phyloP scores from a whole-genome alignment of 2,888 invertebrate species.

The Rhamphomyia laevipes region DNA sequence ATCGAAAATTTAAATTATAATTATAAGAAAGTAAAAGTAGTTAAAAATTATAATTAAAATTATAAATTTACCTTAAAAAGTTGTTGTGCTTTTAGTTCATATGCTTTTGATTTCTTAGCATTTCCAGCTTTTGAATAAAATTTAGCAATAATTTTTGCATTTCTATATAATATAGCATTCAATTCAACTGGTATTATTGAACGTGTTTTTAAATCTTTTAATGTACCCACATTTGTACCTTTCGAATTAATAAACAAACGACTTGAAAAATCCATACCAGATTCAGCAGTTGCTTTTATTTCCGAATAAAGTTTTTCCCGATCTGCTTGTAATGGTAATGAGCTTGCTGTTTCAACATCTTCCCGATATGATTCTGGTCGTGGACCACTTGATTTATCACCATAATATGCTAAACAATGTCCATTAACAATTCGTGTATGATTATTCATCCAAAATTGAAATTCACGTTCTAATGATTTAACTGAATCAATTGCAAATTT shows the following conservation, averaged over 20 bases:
- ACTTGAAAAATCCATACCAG: constrained; percentile 92
- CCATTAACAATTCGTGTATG: constrained; percentile 53
- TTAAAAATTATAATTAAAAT: too few relatives aligned
- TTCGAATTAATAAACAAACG: constrained; percentile 69
- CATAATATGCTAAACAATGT: constrained; percentile 60
- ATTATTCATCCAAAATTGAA: constrained; percentile 70
- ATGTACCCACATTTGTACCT: constrained; percentile 54
- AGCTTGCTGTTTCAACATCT: constrained; percentile 48
- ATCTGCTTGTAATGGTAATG: constrained; percentile 42
- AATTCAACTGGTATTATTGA: constrained; percentile 84
- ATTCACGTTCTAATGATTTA: constrained; percentile 60
- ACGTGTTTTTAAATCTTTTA: constrained; percentile 64
- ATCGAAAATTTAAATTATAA: too few relatives aligned
- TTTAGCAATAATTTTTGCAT: constrained; percentile 61
- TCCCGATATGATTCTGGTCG: constrained; percentile 85
- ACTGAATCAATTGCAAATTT: constrained; percentile 53
- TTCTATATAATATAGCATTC: constrained; percentile 77
- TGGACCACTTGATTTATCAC: constrained; percentile 64
- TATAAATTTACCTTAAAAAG: constrained; percentile 48
- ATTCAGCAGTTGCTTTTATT: constrained; percentile 82
- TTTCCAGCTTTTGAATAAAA: constrained; percentile 52
- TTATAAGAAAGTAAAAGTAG: too few relatives aligned
- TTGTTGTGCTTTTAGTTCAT: constrained; percentile 47
- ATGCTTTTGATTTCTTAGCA: constrained; percentile 46
- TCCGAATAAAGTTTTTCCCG: constrained; percentile 65